Base-by-base conservation (phyloP, 1,140 invertebrate species). In the Arctopsyche grandis region DNA sequence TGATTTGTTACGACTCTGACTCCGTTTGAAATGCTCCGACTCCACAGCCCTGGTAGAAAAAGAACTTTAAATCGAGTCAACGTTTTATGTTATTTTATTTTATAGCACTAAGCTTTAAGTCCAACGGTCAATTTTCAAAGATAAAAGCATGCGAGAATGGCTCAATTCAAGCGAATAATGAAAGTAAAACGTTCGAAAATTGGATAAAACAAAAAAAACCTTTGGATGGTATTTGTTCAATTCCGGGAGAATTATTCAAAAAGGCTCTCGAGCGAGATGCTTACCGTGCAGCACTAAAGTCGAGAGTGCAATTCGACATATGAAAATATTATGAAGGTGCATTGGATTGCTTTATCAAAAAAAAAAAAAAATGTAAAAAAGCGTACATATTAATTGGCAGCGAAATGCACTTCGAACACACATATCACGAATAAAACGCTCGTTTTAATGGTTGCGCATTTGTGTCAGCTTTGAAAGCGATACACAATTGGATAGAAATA, bases 111-210 rank as follows among this genome's bases (percentile, higher is more conserved):
- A 73, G 69, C 14, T 44, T 7, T 44, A 69, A 46, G 52, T 19
- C 43, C 44, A 58, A 60, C 71, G 22, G n/a, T 21, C 77, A 52
- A 46, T 73, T 79, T 79, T 73, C 24, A 38, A 43, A 79, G 76
- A 69, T 78, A 71, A 79, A 71, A 73, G 46, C 46, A 58, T 46
- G 26, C 48, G 56, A 16, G 16, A n/a, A 14, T 43, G 66, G 69
- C 71, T 73, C 73, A 79, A 73, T 79, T 63, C 77, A 24, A 79
- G 69, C 46, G 77, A 66, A 79, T 73, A 73, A 73, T 79, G 71
- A 48, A 48, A 73, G 19, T 19, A 44, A 70, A 43, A 9, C 56
- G 29, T 38, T 43, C 52, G 29, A 66, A 52, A 46, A 69, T 60
- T 21, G 56, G 9, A 60, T 21, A 52, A 52, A 52, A 52, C 16